Percentiles rank a stretch among this genome's conserved stretches.
Evolutionary conservation across 2,113 vertebrate genomes (phyloP).

Genomic region (Percopsis transmontana): DNA sequence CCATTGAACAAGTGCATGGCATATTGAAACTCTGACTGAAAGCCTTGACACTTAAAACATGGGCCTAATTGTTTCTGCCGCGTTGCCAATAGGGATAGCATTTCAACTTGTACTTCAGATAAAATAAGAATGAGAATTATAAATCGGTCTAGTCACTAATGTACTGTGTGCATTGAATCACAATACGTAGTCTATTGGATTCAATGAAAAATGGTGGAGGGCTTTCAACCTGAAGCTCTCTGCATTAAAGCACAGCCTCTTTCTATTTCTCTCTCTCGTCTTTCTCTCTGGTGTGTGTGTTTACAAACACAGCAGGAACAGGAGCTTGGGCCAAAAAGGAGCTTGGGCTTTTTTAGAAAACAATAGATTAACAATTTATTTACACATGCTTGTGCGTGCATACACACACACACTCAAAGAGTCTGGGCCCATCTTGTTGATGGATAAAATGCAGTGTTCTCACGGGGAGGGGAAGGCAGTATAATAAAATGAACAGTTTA

Average conservation of each 20-base stretch:
- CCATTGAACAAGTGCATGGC: background rate
- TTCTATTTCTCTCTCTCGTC: background rate
- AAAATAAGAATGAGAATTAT: constrained; percentile 31
- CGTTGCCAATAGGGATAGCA: constrained; percentile 25
- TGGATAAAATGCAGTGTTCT: too few species aligned
- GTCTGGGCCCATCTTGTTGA: too few species aligned
- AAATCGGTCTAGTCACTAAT: constrained; percentile 5
- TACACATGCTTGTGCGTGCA: too few species aligned
- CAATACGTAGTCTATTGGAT: constrained; percentile 6
- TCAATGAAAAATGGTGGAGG: constrained; percentile 10
- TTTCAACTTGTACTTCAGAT: constrained; percentile 8
- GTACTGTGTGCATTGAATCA: constrained; percentile 10
- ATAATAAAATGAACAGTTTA: background rate
- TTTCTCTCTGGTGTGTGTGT: background rate
- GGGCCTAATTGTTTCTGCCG: constrained; percentile 37
- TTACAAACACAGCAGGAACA: too few species aligned
- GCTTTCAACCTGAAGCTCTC: background rate
- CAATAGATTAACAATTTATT: too few species aligned
- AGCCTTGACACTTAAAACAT: constrained; percentile 17
- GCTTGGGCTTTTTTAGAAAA: too few species aligned
- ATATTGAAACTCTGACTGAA: constrained; percentile 24
- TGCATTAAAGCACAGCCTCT: constrained; percentile 22
- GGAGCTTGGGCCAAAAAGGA: too few species aligned
- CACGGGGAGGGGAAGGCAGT: background rate
- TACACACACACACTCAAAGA: too few species aligned